phyloP scores from a whole-genome alignment of 2,888 invertebrate genomes.

The Punctoribates punctum region DNA sequence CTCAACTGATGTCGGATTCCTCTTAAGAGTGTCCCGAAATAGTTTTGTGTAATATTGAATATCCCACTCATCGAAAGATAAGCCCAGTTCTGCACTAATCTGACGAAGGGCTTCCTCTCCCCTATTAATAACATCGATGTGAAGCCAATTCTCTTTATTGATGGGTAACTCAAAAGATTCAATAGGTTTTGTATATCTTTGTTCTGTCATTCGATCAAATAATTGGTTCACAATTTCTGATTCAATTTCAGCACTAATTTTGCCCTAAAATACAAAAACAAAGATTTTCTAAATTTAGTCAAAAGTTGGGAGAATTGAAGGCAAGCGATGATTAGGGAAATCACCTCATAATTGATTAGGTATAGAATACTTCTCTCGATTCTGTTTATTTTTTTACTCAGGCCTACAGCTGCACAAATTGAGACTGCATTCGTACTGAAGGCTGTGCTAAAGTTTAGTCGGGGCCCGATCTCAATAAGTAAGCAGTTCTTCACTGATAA shows the following conservation, averaged over 20 bases:
- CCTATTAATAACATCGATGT: slow-evolving; percentile 51
- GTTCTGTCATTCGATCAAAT: slow-evolving; percentile 91
- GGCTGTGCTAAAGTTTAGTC: slow-evolving; percentile 90
- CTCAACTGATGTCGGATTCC: slow-evolving; percentile 95
- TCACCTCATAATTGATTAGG: slow-evolving; percentile 53
- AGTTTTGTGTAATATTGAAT: slow-evolving; percentile 82
- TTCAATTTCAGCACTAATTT: slow-evolving; percentile 36
- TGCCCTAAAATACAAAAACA: slow-evolving; percentile 40
- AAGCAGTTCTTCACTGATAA: slow-evolving; percentile 5
- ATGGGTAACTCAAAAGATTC: slow-evolving; percentile 60
- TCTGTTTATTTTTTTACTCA: slow-evolving; percentile 65
- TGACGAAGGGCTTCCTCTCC: slow-evolving; percentile 42
- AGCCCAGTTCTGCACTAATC: slow-evolving; percentile 57
- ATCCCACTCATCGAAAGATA: slow-evolving; percentile 91
- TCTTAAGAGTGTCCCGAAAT: slow-evolving; percentile 72
- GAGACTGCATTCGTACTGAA: slow-evolving; percentile 94
- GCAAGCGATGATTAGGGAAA: neutral
- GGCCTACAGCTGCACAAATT: slow-evolving; percentile 79
- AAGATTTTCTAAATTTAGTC: slow-evolving; percentile 5
- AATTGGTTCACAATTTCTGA: slow-evolving; percentile 55
- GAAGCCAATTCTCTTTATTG: slow-evolving; percentile 67
- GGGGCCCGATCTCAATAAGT: slow-evolving; percentile 51
- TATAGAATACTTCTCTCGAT: slow-evolving; percentile 80
- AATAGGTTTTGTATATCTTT: slow-evolving; percentile 67
- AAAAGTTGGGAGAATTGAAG: no score